Conservation (phyloP, 2,113 vertebrate species). For the Myotis lucifugus region DNA sequence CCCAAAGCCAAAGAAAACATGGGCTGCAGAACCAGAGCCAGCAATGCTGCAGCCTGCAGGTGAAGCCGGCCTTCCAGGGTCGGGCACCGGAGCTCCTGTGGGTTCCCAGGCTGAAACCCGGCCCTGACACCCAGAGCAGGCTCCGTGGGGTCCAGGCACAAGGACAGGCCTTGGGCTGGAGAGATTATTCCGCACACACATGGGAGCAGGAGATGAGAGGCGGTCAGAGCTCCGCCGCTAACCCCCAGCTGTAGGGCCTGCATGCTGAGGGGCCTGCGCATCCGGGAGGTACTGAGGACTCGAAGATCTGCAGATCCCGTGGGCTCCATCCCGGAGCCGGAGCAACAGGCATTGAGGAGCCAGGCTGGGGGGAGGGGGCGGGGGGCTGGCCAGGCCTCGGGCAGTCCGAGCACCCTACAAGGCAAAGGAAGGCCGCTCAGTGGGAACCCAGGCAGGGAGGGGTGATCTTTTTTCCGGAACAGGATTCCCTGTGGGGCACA, state of each 20-base stretch:
- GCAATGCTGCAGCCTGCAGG: conserved; percentile 32
- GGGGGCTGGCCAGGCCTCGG: background rate
- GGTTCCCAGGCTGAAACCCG: background rate
- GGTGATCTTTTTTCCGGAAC: conserved; percentile 57
- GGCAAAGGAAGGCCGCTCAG: conserved; percentile 41
- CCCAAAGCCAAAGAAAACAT: conserved; percentile 63
- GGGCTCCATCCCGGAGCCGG: background rate
- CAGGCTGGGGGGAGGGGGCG: background rate
- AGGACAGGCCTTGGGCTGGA: background rate
- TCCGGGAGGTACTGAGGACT: background rate
- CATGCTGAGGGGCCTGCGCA: background rate
- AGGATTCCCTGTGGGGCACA: conserved; percentile 66
- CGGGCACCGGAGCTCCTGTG: fast-evolving
- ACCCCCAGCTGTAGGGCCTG: background rate
- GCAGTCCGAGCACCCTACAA: conserved; percentile 60
- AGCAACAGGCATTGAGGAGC: background rate
- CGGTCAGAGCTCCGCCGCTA: background rate
- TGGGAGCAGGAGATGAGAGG: background rate
- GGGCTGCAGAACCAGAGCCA: background rate
- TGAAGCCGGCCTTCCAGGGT: background rate
- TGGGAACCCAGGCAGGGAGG: background rate
- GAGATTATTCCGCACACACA: background rate
- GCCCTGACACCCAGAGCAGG: background rate
- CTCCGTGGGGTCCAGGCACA: background rate
- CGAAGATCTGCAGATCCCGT: background rate